These are phyloP conservation scores for Oxyteleia sp. DNA, from an alignment of 2,888 invertebrate genomes.

Conservation along the genomic window DNA sequence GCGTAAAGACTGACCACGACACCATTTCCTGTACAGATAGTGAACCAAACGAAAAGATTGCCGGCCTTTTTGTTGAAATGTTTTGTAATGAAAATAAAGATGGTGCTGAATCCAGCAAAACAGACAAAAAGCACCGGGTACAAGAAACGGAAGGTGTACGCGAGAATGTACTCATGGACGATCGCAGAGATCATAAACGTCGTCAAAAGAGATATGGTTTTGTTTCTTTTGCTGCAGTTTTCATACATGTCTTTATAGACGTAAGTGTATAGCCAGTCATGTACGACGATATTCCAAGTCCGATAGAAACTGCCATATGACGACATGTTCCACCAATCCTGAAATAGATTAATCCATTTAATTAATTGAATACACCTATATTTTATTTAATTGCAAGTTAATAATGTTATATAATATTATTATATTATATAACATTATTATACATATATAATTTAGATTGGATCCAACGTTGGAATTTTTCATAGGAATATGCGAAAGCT, in stretches of 20 bases:
- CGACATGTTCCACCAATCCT: constrained; percentile 98
- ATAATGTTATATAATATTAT: no score
- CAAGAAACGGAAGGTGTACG: constrained; percentile 94
- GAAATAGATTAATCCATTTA: no score
- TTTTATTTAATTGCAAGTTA: no score
- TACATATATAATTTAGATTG: no score
- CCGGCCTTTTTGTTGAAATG: constrained; percentile 88
- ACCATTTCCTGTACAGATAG: constrained; percentile 93
- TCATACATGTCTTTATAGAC: constrained; percentile 91
- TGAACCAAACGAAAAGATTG: constrained; percentile 95
- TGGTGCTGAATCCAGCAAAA: constrained; percentile 92
- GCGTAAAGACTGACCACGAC: constrained; percentile 92
- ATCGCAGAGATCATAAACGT: constrained; percentile 94
- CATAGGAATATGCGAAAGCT: no score
- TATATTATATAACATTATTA: no score
- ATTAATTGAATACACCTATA: no score
- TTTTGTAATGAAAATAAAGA: constrained; percentile 89
- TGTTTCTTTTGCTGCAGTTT: constrained; percentile 87
- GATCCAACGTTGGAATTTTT: no score
- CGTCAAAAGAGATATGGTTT: constrained; percentile 89
- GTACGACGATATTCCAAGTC: constrained; percentile 98
- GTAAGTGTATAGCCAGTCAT: constrained; percentile 97
- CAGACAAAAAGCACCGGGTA: constrained; percentile 92
- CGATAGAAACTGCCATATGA: constrained; percentile 95
- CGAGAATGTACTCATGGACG: constrained; percentile 95